Percentiles rank a stretch among this genome's conserved stretches.
phyloP scores from a whole-genome alignment of 1,140 invertebrate genomes.

The Ceratina australensis region DNA sequence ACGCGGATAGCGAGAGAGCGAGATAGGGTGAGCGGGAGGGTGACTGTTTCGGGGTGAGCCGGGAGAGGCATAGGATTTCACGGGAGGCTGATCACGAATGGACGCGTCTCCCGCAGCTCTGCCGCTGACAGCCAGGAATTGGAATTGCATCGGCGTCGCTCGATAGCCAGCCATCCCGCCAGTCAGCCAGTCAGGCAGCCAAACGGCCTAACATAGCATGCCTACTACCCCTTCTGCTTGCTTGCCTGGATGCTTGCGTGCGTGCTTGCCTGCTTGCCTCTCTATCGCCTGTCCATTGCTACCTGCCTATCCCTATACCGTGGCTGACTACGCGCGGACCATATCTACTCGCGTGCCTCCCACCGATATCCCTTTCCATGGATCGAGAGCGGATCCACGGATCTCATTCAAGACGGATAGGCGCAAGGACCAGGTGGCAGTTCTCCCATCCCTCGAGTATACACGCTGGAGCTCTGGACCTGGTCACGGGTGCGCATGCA shows the following conservation, averaged over 20 bases:
- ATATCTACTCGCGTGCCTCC: constrained; percentile 49
- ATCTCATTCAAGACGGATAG: constrained; percentile 48
- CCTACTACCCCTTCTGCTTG: constrained; percentile 26
- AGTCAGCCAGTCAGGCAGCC: constrained; percentile 69
- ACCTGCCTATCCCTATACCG: neutral
- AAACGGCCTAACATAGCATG: constrained; percentile 63
- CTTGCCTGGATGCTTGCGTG: constrained; percentile 3
- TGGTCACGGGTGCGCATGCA: neutral
- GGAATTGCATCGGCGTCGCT: constrained; percentile 80
- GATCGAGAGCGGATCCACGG: constrained; percentile 32
- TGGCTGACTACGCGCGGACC: constrained; percentile 49
- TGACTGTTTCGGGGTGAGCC: constrained; percentile 69
- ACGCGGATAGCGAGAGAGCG: constrained; percentile 44
- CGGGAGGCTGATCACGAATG: constrained; percentile 78
- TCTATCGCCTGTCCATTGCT: constrained; percentile 1
- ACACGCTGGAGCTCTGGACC: neutral
- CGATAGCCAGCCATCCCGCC: constrained; percentile 76
- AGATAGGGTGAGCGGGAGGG: constrained; percentile 45
- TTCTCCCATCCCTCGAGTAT: constrained; percentile 10
- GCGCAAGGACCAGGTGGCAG: constrained; percentile 44
- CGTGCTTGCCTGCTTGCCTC: constrained; percentile 1
- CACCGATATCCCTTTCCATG: constrained; percentile 20
- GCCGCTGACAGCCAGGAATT: constrained; percentile 80
- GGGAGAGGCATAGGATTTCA: constrained; percentile 77
- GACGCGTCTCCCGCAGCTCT: constrained; percentile 79